These are phyloP conservation scores for Habrosyne pyritoides DNA, from an alignment of 2,888 invertebrate species.

Conservation along the genomic window DNA sequence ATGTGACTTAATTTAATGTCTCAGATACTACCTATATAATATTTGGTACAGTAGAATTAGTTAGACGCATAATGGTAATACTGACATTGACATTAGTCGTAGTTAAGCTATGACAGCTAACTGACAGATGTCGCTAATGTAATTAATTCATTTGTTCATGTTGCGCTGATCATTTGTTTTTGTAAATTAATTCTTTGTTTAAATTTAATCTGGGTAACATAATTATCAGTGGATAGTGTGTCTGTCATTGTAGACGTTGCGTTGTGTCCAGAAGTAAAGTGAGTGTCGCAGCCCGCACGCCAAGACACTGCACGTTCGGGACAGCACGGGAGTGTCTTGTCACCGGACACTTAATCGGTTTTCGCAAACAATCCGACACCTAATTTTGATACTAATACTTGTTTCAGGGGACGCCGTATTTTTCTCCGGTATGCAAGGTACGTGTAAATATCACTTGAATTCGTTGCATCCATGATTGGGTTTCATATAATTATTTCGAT, in stretches of 20 bases:
- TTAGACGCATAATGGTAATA: background rate
- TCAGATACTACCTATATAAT: no score
- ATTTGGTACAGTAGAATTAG: background rate
- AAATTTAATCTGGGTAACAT: background rate
- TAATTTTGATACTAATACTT: slow-evolving; percentile 40
- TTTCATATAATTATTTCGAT: no score
- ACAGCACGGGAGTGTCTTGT: background rate
- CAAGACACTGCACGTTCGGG: background rate
- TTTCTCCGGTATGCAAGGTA: slow-evolving; percentile 86
- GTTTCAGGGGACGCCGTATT: slow-evolving; percentile 85
- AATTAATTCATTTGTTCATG: background rate
- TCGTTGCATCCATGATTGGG: background rate
- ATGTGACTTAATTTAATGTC: no score
- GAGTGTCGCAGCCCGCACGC: background rate
- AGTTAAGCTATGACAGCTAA: background rate
- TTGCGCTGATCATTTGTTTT: background rate
- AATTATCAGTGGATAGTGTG: background rate
- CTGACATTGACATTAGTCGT: background rate
- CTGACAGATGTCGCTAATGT: background rate
- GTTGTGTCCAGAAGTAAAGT: background rate
- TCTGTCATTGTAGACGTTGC: background rate
- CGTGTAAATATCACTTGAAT: slow-evolving; percentile 35
- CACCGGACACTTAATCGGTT: background rate
- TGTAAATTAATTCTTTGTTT: background rate
- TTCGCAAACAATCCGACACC: background rate